These are phyloP conservation scores for Cervus canadensis DNA, from an alignment of 2,113 vertebrate genomes.

Conservation along the genomic window DNA sequence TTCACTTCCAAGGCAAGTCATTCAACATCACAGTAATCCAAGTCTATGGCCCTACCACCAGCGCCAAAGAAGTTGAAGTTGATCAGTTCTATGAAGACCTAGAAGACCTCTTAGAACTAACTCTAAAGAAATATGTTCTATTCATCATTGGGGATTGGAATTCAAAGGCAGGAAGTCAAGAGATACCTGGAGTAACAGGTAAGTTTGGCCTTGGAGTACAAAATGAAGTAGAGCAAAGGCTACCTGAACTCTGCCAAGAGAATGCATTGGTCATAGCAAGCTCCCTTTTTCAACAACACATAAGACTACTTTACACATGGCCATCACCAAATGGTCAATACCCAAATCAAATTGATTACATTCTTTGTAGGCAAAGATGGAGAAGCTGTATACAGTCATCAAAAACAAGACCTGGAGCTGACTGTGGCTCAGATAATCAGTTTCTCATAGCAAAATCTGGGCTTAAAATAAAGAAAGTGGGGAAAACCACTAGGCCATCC, in stretches of 20 bases:
- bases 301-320: neutral
- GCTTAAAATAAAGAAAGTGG: neutral
- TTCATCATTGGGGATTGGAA: neutral
- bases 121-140: neutral
- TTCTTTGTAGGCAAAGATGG: neutral
- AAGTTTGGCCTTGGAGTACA: neutral
- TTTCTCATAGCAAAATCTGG: neutral
- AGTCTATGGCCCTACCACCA: neutral
- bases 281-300: neutral
- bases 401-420: neutral
- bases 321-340: neutral
- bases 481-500: neutral
- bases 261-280: neutral
- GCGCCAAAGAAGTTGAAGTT: neutral
- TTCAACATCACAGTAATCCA: neutral
- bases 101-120: neutral
- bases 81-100: neutral
- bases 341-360: neutral
- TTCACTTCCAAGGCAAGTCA: neutral
- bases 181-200: neutral
- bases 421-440: neutral
- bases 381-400: neutral
- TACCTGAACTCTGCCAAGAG: neutral
- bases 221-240: neutral
- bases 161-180: neutral